A percentile compares a stretch with the other conserved stretches of the same genome.
phyloP scores from a whole-genome alignment of 2,888 invertebrate species.

The Mamestra brassicae region DNA sequence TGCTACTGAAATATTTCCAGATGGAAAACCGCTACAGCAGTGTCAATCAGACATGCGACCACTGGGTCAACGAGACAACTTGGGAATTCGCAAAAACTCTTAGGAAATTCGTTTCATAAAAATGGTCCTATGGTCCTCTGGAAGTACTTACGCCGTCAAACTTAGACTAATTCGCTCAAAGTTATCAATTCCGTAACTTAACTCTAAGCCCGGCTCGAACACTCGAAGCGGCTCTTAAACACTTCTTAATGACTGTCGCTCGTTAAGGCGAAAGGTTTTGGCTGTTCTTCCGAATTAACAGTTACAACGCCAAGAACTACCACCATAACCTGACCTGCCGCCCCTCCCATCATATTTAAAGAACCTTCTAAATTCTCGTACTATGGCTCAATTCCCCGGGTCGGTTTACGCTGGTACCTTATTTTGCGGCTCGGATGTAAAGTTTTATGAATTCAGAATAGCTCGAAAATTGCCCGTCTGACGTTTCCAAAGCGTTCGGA shows the following conservation, averaged over 20 bases:
- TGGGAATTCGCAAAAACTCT: neutral
- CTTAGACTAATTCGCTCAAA: slow-evolving; percentile 57
- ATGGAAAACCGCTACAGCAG: too few species aligned
- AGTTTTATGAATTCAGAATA: slow-evolving; percentile 87
- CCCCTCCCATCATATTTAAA: slow-evolving; percentile 46
- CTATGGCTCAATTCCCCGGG: slow-evolving; percentile 54
- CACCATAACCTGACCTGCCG: slow-evolving; percentile 67
- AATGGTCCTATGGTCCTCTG: neutral
- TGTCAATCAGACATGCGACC: neutral
- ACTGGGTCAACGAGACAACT: neutral
- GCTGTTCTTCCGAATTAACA: slow-evolving; percentile 87
- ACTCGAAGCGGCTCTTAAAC: slow-evolving; percentile 79
- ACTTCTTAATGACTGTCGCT: slow-evolving; percentile 84
- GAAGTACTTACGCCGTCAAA: slow-evolving; percentile 30
- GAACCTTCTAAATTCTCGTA: slow-evolving; percentile 20
- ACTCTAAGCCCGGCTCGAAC: slow-evolving; percentile 68
- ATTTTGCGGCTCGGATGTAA: slow-evolving; percentile 81
- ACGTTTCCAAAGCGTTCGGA: slow-evolving; percentile 79
- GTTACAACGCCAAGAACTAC: slow-evolving; percentile 76
- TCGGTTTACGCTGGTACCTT: slow-evolving; percentile 70
- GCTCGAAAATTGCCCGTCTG: slow-evolving; percentile 86
- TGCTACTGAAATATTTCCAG: too few species aligned
- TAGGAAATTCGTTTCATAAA: neutral
- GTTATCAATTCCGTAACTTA: slow-evolving; percentile 75
- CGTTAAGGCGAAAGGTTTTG: slow-evolving; percentile 87